Evolutionary conservation across 1,140 invertebrate species (phyloP), one percentile per base, ranked within the genome.

Genomic region (Eupeodes corollae): DNA sequence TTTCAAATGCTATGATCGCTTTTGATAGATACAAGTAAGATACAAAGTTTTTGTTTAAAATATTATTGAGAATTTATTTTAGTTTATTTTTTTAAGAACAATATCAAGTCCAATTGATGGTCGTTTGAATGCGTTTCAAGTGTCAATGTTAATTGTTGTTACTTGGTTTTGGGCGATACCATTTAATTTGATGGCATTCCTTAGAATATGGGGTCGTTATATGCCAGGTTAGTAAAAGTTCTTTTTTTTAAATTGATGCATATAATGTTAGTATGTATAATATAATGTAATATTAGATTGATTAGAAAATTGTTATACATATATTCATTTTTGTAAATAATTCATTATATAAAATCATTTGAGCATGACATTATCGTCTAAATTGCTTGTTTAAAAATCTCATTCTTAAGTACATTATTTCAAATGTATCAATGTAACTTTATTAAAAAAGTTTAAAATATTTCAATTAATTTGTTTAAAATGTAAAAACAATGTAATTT

Each of bases 41-140:
- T 41, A 41, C 12, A 30, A 19, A 47, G 5, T n/a, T 10, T 19
- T 30, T 33, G 18, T 43, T n/a, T 35, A n/a, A n/a, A n/a, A n/a
- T n/a, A 12, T 2, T 39, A 44, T 32, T 13, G 35, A 45, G 26
- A 43, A 39, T 50, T 39, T 44, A 37, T 40, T 49, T 16, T 40
- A 19, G n/a, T 41, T 18, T 38, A 16, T 14, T 38, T 38, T 38
- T 10, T 38, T 16, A 16, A 38, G 65, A 54, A 85, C 82, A 1
- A 86, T 86, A 49, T 82, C 82, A 2, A 82, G 79, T 58, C 83
- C 84, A 1, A 78, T 86, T 49, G 83, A 84, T 58, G 82, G 82
- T 19, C 75, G 81, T 47, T 67, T 86, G 26, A 81, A 76, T 56
- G 73, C 70, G 39, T 75, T 78, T 34, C 80, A 84, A 59, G 81